A percentile compares a stretch with the other conserved stretches of the same genome.
phyloP scores from a whole-genome alignment of 2,888 invertebrate genomes.

The Noctua fimbriata region DNA sequence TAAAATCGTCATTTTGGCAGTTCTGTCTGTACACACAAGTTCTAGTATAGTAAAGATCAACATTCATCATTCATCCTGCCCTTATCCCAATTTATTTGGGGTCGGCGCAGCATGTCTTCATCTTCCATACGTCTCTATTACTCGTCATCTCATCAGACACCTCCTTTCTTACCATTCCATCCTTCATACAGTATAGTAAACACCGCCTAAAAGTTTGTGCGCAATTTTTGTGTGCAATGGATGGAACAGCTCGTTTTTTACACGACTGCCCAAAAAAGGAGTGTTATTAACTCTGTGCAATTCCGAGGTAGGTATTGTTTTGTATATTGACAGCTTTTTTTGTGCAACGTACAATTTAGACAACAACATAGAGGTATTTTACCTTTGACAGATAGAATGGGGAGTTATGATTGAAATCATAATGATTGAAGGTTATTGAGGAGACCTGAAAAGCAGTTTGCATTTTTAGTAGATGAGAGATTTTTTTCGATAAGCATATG shows the following conservation, averaged over 20 bases:
- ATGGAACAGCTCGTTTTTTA: conserved; percentile 4
- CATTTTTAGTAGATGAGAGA: not conserved
- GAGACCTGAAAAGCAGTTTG: not conserved
- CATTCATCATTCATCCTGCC: too few species aligned
- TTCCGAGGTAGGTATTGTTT: conserved; percentile 54
- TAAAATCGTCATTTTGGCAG: not conserved
- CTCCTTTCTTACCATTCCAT: too few species aligned
- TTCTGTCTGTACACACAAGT: too few species aligned
- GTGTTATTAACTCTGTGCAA: conserved; percentile 16
- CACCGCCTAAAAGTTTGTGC: too few species aligned
- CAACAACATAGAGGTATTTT: not conserved
- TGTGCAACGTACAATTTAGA: not conserved
- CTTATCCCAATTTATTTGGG: too few species aligned
- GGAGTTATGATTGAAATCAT: not conserved
- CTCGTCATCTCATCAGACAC: too few species aligned
- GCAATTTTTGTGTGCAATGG: too few species aligned
- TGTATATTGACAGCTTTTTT: conserved; percentile 39
- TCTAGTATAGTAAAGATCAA: too few species aligned
- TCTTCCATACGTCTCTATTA: too few species aligned
- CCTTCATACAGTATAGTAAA: too few species aligned
- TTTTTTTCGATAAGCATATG: not conserved
- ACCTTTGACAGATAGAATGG: not conserved
- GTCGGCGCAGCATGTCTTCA: too few species aligned
- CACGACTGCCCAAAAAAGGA: too few species aligned
- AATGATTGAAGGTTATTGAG: not conserved